Base-by-base conservation (phyloP, 2,797 vertebrate genomes). In the Siniperca obscura region DNA sequence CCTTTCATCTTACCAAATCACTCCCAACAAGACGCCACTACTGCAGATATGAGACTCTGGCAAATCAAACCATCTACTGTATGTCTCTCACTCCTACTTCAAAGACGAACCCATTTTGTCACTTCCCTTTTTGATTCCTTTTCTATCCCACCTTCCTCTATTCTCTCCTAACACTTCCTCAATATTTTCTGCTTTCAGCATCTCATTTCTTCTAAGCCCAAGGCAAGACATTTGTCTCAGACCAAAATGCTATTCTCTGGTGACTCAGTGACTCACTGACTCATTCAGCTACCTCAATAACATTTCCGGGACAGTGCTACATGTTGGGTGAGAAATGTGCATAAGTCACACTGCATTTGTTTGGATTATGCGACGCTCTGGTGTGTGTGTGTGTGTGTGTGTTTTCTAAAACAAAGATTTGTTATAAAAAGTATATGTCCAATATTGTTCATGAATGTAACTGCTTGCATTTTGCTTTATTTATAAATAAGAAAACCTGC, bases 231-330 rank as follows among this genome's bases (percentile, higher is more conserved):
- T 61, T 87, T 19, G 66, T 76, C 80, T 80, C 61, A 38, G 74
- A 72, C 42, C 14, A 19, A 86, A 77, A 82, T 50, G 67, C 67
- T 74, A 78, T 78, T 77, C 74, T 64, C 22, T 60, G 78, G 75
- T 91, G 88, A 91, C 72, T 92, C 83, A 89, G 40, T 30, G 30
- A 30, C 30, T 44, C 61, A 44, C 48, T 82, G 89, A 91, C 74
- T 89, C 83, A 89, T 81, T 86, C 76, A 77, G 60, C 57, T 53
- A 55, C 73, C 82, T 83, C 42, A 62, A 82, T 86, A 66, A 86
- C 14, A 84, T 88, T 90, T 86, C 74, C 27, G 19, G 77, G 55
- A n/a, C 61, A 74, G 38, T 0, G 30, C 50, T 83, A 46, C 53
- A 85, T 70, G 60, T 53, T 69, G 21, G 25, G 17, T 57, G 61